These are phyloP conservation scores for Trisateles emortualis DNA, from an alignment of 2,888 invertebrate species.

Conservation along the genomic window DNA sequence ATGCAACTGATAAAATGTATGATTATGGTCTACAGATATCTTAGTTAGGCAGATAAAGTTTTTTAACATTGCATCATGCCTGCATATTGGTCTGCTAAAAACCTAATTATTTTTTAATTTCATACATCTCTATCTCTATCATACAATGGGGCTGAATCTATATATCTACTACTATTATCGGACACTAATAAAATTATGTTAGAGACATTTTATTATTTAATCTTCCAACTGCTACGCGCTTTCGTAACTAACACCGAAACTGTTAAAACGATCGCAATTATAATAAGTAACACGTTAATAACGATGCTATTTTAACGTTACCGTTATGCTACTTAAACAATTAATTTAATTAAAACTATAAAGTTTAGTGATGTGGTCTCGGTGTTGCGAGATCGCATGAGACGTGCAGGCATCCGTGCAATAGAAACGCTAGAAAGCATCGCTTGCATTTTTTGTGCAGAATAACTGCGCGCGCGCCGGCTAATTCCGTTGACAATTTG, in stretches of 20 bases:
- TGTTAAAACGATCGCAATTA: neutral
- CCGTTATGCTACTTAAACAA: conserved; percentile 22
- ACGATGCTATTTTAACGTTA: conserved; percentile 1
- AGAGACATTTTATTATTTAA: neutral
- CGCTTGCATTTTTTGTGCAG: conserved; percentile 62
- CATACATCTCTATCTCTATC: no score
- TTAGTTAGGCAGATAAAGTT: no score
- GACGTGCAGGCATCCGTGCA: conserved; percentile 72
- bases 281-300: neutral
- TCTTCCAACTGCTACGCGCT: neutral
- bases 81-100: no score
- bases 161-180: no score
- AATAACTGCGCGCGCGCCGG: conserved; percentile 58
- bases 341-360: conserved; percentile 44
- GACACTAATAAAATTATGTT: neutral
- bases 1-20: no score
- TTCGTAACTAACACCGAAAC: neutral
- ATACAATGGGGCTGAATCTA: no score
- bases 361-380: conserved; percentile 48
- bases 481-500: conserved; percentile 50
- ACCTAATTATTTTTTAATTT: no score
- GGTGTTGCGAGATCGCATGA: conserved; percentile 39
- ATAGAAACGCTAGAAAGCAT: conserved; percentile 80
- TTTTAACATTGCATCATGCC: no score
- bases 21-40: no score